Conservation (phyloP, 1,140 invertebrate species). For the Laupala kohalensis region DNA sequence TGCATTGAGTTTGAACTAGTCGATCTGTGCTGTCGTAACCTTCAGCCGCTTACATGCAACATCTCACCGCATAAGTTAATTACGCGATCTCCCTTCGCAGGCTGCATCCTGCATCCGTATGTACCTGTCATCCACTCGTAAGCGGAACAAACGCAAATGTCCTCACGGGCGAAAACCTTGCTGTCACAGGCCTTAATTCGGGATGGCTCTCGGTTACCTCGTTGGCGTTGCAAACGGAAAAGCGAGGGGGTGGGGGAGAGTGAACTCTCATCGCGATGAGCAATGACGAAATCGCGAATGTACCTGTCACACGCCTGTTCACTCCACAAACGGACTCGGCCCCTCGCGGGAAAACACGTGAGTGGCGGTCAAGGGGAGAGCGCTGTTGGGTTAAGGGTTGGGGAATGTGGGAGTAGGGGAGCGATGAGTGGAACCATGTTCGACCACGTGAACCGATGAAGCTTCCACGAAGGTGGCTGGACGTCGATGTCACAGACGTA, state of each 20-base stretch:
- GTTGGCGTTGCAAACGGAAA: too few species aligned
- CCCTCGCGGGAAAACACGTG: background rate
- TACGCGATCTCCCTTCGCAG: background rate
- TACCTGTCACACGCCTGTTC: background rate
- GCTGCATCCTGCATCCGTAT: background rate
- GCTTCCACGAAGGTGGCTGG: too few species aligned
- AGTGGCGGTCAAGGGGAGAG: background rate
- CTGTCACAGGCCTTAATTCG: background rate
- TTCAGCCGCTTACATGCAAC: too few species aligned
- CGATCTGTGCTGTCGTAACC: too few species aligned
- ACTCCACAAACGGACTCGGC: background rate
- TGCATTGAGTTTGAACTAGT: too few species aligned
- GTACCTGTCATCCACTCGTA: background rate
- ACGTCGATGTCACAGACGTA: too few species aligned
- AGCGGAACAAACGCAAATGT: background rate
- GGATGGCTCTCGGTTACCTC: background rate
- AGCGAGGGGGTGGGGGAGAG: too few species aligned
- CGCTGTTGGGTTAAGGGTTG: background rate
- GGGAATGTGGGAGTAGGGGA: background rate
- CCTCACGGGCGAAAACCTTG: background rate
- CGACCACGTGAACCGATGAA: too few species aligned
- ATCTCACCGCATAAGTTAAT: background rate
- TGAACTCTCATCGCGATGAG: too few species aligned
- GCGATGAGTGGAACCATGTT: background rate
- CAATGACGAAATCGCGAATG: background rate